Conservation (phyloP, 2,888 invertebrate species). For the Clanis bilineata region DNA sequence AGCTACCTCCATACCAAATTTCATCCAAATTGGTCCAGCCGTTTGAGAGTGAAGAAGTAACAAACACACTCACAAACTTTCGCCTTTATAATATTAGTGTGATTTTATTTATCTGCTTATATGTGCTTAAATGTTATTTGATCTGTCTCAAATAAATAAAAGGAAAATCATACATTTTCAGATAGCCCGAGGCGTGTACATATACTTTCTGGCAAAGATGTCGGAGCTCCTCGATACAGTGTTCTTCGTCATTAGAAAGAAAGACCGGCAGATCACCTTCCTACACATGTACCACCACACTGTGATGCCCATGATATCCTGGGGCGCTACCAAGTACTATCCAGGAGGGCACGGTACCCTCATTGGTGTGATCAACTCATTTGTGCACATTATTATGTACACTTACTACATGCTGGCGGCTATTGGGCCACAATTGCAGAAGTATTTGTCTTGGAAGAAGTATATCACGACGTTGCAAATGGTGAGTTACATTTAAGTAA, state of each 20-base stretch:
- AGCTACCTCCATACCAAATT: no score
- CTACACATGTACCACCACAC: conserved; percentile 97
- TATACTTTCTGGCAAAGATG: conserved; percentile 94
- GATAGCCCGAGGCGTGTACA: conserved; percentile 88
- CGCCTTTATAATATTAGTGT: no score
- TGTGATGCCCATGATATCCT: conserved; percentile 96
- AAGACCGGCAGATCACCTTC: conserved; percentile 93
- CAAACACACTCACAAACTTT: no score
- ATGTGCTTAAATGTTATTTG: no score
- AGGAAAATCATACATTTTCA: conserved; percentile 46
- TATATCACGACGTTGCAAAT: conserved; percentile 90
- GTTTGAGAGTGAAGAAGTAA: no score
- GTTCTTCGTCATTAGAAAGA: conserved; percentile 96
- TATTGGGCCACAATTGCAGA: conserved; percentile 92
- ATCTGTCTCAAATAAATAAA: no score
- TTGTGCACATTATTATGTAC: conserved; percentile 98
- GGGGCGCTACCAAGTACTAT: conserved; percentile 95
- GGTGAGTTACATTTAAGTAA: conserved; percentile 34
- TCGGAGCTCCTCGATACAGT: conserved; percentile 95
- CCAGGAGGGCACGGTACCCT: conserved; percentile 95
- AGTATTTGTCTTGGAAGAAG: conserved; percentile 96
- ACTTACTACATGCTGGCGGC: conserved; percentile 95
- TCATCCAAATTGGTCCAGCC: no score
- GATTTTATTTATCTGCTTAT: no score
- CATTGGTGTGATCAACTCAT: conserved; percentile 94